Percentiles rank a stretch among this genome's conserved stretches.
These are phyloP conservation scores for Liolophura sinensis DNA, from an alignment of 1,140 invertebrate species.

Conservation along the genomic window DNA sequence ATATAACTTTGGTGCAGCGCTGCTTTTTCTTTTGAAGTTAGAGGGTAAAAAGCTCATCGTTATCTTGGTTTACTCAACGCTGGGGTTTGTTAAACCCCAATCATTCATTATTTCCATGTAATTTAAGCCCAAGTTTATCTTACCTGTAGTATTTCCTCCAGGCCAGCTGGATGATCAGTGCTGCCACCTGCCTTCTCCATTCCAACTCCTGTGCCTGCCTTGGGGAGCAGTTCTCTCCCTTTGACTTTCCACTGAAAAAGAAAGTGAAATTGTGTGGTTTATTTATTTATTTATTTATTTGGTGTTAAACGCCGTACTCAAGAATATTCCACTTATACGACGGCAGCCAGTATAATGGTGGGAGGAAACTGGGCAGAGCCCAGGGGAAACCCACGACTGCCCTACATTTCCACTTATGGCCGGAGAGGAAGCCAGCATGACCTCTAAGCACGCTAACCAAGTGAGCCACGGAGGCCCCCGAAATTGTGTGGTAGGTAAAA, in stretches of 20 bases:
- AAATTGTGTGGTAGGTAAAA: background rate
- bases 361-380: too few relatives aligned
- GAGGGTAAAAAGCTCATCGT: too few relatives aligned
- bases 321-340: too few relatives aligned
- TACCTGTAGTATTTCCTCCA: conserved; percentile 55
- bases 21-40: too few relatives aligned
- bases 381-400: too few relatives aligned
- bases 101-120: too few relatives aligned
- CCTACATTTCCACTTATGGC: too few relatives aligned
- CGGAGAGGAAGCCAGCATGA: background rate
- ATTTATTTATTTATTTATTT: background rate
- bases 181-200: conserved; percentile 51
- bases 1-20: too few relatives aligned
- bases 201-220: conserved; percentile 41
- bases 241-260: conserved; percentile 26
- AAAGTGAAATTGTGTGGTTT: conserved; percentile 7
- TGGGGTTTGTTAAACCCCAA: too few relatives aligned
- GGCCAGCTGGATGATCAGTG: conserved; percentile 52
- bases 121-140: too few relatives aligned
- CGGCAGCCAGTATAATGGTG: too few relatives aligned
- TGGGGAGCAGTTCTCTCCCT: conserved; percentile 30
- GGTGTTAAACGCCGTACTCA: background rate
- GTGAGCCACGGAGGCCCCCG: background rate
- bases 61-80: too few relatives aligned
- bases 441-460: background rate